These are phyloP conservation scores for Myotis planiceps DNA, from an alignment of 2,797 vertebrate genomes.

Conservation along the genomic window DNA sequence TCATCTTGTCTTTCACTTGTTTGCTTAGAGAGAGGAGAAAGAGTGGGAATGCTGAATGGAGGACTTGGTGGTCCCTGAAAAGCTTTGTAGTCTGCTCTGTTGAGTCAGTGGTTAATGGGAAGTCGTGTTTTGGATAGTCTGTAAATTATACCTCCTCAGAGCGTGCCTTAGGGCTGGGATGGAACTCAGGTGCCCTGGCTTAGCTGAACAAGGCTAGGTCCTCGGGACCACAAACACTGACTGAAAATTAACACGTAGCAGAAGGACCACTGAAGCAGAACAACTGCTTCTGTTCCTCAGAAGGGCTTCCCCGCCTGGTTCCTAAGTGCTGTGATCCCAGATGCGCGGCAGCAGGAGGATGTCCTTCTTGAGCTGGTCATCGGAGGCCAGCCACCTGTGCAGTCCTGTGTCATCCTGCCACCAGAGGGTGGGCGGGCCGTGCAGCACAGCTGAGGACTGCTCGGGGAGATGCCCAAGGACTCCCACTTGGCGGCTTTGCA, in stretches of 20 bases:
- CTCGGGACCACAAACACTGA: background rate
- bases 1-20: background rate
- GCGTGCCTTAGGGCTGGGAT: background rate
- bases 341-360: background rate
- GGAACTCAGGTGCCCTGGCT: background rate
- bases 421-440: fast-evolving
- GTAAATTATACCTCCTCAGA: background rate
- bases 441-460: background rate
- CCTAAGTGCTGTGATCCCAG: background rate
- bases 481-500: fast-evolving
- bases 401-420: background rate
- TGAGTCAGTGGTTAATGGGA: background rate
- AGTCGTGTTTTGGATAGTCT: background rate
- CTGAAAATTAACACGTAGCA: background rate
- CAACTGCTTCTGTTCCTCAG: background rate
- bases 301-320: too few relatives aligned
- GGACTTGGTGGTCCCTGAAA: background rate
- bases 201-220: background rate
- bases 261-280: fast-evolving
- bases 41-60: background rate
- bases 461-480: background rate
- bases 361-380: fast-evolving
- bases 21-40: background rate
- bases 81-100: background rate
- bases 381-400: background rate